phyloP scores from a whole-genome alignment of 1,140 invertebrate genomes.

The Cardiocondyla obscurior region DNA sequence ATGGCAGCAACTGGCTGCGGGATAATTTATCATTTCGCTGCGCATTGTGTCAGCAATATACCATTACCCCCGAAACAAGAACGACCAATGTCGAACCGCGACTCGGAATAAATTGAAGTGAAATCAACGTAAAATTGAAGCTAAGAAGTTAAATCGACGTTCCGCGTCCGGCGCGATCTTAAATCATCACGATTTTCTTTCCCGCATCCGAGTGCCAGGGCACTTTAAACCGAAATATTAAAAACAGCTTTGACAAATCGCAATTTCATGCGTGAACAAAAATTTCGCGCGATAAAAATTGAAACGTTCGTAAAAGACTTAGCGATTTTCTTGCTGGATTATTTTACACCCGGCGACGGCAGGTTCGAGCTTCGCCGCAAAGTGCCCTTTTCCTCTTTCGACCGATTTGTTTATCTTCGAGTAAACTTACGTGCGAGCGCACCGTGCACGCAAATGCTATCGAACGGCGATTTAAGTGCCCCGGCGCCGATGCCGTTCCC shows the following conservation, averaged over 20 bases:
- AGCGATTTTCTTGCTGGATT: neutral
- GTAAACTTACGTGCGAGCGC: neutral
- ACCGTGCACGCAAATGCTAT: constrained; percentile 25
- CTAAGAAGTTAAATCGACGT: neutral
- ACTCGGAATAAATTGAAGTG: neutral
- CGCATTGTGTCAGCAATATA: constrained; percentile 10
- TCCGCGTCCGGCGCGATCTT: neutral
- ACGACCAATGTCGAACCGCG: neutral
- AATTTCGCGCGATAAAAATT: neutral
- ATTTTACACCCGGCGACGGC: neutral
- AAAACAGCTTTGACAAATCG: neutral
- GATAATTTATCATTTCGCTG: constrained; percentile 49
- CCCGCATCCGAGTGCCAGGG: neutral
- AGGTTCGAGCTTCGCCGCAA: neutral
- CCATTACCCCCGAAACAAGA: constrained; percentile 2
- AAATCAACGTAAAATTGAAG: neutral
- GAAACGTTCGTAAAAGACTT: neutral
- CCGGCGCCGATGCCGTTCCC: neutral
- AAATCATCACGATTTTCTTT: neutral
- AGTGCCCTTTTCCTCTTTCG: neutral
- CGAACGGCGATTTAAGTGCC: constrained; percentile 12
- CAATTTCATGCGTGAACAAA: neutral
- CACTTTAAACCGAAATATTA: neutral
- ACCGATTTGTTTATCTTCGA: constrained; percentile 37
- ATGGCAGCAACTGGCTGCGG: neutral